phyloP scores from a whole-genome alignment of 2,888 invertebrate species.

The Aricia artaxerxes region DNA sequence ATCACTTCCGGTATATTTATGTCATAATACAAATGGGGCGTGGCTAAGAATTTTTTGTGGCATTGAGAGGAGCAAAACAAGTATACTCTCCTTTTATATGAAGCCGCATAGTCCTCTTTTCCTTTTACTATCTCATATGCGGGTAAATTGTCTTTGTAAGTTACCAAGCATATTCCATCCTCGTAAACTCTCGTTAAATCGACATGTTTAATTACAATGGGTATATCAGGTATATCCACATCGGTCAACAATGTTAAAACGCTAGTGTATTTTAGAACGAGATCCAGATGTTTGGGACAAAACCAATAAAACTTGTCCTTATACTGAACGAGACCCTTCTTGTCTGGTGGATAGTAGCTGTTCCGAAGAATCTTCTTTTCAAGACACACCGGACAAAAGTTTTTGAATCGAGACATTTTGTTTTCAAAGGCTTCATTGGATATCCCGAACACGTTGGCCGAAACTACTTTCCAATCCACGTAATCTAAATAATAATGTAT shows the following conservation, averaged over 20 bases:
- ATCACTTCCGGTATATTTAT: conserved; percentile 65
- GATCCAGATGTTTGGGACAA: conserved; percentile 75
- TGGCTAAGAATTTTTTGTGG: conserved; percentile 72
- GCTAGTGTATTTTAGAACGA: conserved; percentile 69
- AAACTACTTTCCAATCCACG: conserved; percentile 69
- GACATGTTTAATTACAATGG: conserved; percentile 67
- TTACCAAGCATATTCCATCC: conserved; percentile 82
- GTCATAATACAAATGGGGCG: conserved; percentile 73
- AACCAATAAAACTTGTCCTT: conserved; percentile 81
- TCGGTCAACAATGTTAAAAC: conserved; percentile 52
- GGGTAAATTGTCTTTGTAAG: conserved; percentile 79
- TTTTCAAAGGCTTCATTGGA: conserved; percentile 76
- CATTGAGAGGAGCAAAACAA: conserved; percentile 79
- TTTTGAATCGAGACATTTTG: conserved; percentile 72
- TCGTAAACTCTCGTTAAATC: conserved; percentile 66
- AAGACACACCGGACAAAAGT: conserved; percentile 82
- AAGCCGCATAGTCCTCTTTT: conserved; percentile 63
- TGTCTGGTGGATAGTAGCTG: conserved; percentile 73
- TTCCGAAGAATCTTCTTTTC: conserved; percentile 55
- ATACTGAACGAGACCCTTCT: conserved; percentile 80
- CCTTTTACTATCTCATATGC: conserved; percentile 70
- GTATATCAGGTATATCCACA: conserved; percentile 72
- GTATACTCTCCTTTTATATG: conserved; percentile 74
- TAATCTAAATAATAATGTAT: conserved; percentile 77
- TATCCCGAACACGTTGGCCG: conserved; percentile 76